These are phyloP conservation scores for Drosophila sulfurigaster DNA, from an alignment of 1,140 invertebrate species.

Conservation along the genomic window DNA sequence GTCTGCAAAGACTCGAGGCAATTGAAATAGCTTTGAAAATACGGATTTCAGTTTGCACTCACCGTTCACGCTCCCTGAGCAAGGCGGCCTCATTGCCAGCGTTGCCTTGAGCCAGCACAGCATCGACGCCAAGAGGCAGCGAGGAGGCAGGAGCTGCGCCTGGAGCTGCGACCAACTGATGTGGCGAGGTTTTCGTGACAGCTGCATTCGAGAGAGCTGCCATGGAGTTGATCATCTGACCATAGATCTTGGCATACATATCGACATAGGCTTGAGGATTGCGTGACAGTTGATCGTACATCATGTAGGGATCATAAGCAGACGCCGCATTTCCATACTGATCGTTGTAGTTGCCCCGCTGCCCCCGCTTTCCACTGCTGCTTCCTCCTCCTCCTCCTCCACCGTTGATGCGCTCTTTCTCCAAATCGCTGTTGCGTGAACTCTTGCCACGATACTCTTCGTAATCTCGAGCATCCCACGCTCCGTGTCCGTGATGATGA, in stretches of 20 bases:
- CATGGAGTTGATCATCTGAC: conserved; percentile 68
- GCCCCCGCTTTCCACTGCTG: conserved; percentile 48
- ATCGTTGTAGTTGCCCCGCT: conserved; percentile 84
- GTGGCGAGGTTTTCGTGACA: conserved; percentile 19
- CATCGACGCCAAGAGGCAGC: conserved; percentile 9
- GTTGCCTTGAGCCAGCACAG: conserved; percentile 9
- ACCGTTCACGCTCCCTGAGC: conserved; percentile 89
- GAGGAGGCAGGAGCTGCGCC: conserved; percentile 1
- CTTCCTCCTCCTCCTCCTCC: conserved; percentile 42
- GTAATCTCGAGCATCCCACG: conserved; percentile 69
- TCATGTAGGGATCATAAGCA: conserved; percentile 75
- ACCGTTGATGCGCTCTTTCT: conserved; percentile 63
- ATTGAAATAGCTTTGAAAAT: no score
- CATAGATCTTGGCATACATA: conserved; percentile 90
- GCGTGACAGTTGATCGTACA: conserved; percentile 90
- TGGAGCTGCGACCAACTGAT: conserved; percentile 6
- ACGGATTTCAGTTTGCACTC: conserved; percentile 65
- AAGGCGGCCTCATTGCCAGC: conserved; percentile 51
- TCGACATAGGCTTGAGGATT: conserved; percentile 92
- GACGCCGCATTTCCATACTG: conserved; percentile 85
- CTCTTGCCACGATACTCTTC: conserved; percentile 79
- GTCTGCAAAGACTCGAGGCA: background rate
- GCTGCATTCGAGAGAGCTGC: conserved; percentile 46
- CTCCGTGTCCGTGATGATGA: conserved; percentile 28
- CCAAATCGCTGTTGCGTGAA: conserved; percentile 78